These are phyloP conservation scores for Shinisaurus crocodilurus DNA, from an alignment of 2,113 vertebrate species.

Conservation along the genomic window DNA sequence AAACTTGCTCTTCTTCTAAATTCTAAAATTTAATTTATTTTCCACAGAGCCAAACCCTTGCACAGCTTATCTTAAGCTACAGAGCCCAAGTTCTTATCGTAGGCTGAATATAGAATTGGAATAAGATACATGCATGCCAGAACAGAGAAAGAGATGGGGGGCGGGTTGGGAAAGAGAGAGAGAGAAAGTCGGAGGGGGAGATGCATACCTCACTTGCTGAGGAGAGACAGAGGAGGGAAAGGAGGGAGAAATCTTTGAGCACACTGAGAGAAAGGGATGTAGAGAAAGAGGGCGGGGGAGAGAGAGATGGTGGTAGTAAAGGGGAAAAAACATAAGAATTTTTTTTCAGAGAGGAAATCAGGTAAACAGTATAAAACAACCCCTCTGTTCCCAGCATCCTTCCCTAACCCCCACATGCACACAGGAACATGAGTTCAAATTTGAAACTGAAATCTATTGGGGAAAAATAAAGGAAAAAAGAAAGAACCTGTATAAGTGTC, in stretches of 20 bases:
- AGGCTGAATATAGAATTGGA: slow-evolving; percentile 4
- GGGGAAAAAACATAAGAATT: background rate
- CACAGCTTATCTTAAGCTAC: slow-evolving; percentile 21
- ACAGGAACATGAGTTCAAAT: background rate
- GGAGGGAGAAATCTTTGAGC: background rate
- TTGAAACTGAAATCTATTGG: background rate
- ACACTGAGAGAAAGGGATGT: background rate
- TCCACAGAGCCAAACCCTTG: background rate
- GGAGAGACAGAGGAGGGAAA: background rate
- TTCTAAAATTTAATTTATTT: slow-evolving; percentile 13
- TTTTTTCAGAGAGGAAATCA: background rate
- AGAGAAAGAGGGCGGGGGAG: background rate
- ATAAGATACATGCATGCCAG: background rate
- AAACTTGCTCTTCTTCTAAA: background rate
- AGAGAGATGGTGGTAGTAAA: too few relatives aligned
- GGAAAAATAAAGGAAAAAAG: background rate
- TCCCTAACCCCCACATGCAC: background rate
- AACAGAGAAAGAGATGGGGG: background rate
- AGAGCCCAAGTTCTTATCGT: slow-evolving; percentile 9
- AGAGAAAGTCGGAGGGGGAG: background rate
- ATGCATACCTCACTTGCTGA: background rate
- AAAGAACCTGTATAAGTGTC: background rate
- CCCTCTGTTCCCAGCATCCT: background rate
- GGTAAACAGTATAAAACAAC: background rate
- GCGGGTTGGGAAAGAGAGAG: background rate